phyloP scores from a whole-genome alignment of 1,140 invertebrate species.

The Platyura marginata region DNA sequence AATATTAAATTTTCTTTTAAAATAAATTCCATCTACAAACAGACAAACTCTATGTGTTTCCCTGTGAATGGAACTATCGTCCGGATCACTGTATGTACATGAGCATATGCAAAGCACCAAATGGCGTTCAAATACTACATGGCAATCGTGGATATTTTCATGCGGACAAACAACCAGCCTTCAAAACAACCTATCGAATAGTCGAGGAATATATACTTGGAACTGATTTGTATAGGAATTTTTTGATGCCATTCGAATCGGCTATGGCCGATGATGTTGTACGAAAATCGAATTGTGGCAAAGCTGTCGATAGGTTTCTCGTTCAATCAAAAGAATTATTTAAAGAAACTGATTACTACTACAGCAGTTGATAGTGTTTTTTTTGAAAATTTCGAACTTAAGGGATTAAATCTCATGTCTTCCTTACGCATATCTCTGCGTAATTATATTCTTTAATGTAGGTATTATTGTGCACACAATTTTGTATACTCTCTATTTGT shows the following conservation, averaged over 20 bases:
- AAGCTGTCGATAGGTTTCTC: constrained; percentile 26
- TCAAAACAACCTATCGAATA: constrained; percentile 52
- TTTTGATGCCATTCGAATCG: constrained; percentile 27
- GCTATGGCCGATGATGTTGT: constrained; percentile 20
- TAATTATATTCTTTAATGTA: too few species aligned
- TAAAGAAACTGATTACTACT: constrained; percentile 1
- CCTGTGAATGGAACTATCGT: constrained; percentile 80
- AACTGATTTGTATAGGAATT: constrained; percentile 25
- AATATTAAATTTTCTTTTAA: not conserved
- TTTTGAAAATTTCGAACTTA: too few species aligned
- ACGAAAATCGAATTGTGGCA: constrained; percentile 30
- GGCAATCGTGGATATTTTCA: constrained; percentile 76
- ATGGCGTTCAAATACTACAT: constrained; percentile 73
- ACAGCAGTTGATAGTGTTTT: too few species aligned
- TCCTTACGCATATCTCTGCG: too few species aligned
- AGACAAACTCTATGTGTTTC: constrained; percentile 63
- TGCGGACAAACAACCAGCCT: constrained; percentile 69
- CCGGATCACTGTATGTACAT: constrained; percentile 92
- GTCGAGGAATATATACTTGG: constrained; percentile 37
- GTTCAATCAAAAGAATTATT: constrained; percentile 17
- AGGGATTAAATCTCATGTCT: too few species aligned
- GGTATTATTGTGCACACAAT: too few species aligned
- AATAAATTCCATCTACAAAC: too few species aligned
- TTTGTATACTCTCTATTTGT: too few species aligned
- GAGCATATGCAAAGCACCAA: constrained; percentile 62